Percentiles rank a stretch among this genome's conserved stretches.
These are phyloP conservation scores for Dasypogon diadema DNA, from an alignment of 2,888 invertebrate genomes.

Conservation along the genomic window DNA sequence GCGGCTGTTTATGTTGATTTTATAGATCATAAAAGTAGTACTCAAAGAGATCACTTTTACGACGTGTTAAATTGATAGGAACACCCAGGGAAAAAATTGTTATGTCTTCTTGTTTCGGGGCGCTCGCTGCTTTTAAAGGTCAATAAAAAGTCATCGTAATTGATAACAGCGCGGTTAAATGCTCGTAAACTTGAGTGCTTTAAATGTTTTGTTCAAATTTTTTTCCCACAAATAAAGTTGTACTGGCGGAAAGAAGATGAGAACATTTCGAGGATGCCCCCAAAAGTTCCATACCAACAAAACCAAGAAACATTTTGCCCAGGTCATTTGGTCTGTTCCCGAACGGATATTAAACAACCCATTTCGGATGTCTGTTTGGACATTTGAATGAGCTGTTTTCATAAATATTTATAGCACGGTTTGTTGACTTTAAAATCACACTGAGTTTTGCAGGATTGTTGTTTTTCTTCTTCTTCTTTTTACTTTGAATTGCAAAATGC, in stretches of 20 bases:
- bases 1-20: slow-evolving; percentile 57
- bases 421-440: slow-evolving; percentile 25
- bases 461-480: not conserved
- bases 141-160: slow-evolving; percentile 49
- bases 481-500: not conserved
- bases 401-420: slow-evolving; percentile 31
- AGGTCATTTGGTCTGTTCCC: slow-evolving; percentile 32
- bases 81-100: slow-evolving; percentile 45
- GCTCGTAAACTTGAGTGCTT: slow-evolving; percentile 40
- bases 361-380: slow-evolving; percentile 37
- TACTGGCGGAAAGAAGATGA: not conserved
- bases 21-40: slow-evolving; percentile 57
- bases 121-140: slow-evolving; percentile 28
- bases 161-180: slow-evolving; percentile 40
- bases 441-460: not conserved
- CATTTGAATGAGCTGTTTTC: slow-evolving; percentile 44
- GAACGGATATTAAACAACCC: slow-evolving; percentile 41
- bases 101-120: slow-evolving; percentile 38
- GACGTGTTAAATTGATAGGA: slow-evolving; percentile 57
- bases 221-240: slow-evolving; percentile 31
- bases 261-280: not conserved
- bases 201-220: not conserved
- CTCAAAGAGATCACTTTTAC: slow-evolving; percentile 56
- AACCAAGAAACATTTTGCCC: not conserved
- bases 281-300: not conserved